A percentile compares a stretch with the other conserved stretches of the same genome.
Conservation (phyloP, 2,888 invertebrate species). For the Cosmia trapezina region DNA sequence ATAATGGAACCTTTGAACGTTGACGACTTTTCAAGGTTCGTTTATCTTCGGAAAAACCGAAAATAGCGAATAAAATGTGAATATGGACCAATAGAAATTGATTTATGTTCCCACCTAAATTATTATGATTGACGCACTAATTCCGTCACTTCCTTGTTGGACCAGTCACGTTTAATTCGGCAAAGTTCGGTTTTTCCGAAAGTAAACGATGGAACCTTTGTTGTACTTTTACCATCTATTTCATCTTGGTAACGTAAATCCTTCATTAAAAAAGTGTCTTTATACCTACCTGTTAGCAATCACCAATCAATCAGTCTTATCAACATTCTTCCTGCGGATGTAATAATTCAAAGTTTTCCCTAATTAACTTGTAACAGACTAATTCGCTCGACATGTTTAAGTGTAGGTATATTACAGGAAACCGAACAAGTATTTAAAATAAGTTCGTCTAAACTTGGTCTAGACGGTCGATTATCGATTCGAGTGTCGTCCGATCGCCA, state of each 20-base stretch:
- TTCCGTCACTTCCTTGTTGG: no score
- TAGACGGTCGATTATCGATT: slow-evolving; percentile 67
- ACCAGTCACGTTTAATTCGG: no score
- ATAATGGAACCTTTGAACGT: no score
- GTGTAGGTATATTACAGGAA: slow-evolving; percentile 38
- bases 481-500: slow-evolving; percentile 67
- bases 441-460: slow-evolving; percentile 62
- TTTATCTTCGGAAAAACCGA: no score
- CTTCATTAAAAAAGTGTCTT: neutral
- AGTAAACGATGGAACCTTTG: no score
- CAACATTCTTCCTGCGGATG: slow-evolving; percentile 5
- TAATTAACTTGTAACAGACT: slow-evolving; percentile 17
- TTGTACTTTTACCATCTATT: neutral
- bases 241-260: no score
- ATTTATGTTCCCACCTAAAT: no score
- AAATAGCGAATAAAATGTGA: no score
- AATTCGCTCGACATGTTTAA: neutral
- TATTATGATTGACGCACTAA: no score
- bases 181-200: no score
- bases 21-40: no score
- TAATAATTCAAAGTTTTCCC: slow-evolving; percentile 16
- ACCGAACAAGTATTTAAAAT: slow-evolving; percentile 46
- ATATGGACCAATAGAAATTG: no score
- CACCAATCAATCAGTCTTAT: slow-evolving; percentile 9
- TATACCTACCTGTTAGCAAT: neutral